Conservation (phyloP, 53 echinoderm and acorn worm genomes). For the Patiria pectinifera region DNA sequence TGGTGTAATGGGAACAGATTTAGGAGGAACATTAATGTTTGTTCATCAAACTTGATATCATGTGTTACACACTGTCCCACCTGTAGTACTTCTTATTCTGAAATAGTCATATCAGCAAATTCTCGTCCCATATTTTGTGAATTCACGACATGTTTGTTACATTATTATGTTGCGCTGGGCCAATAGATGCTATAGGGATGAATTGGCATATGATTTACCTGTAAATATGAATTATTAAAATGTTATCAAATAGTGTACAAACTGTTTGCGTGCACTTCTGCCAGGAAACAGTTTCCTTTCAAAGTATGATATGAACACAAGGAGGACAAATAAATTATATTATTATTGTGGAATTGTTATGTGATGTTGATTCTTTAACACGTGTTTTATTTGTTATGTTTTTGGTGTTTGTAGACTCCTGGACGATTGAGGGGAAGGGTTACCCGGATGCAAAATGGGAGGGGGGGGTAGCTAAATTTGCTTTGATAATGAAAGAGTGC, state of each 20-base stretch:
- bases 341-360: not conserved
- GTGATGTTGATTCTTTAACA: not conserved
- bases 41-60: too few species aligned
- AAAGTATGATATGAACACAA: constrained; percentile 7
- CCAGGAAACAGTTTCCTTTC: not conserved
- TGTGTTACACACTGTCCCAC: not conserved
- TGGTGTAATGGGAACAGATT: too few species aligned
- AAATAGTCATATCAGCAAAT: not conserved
- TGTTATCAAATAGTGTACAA: not conserved
- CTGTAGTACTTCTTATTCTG: not conserved
- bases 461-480: too few species aligned
- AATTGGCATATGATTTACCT: not conserved
- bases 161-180: not conserved
- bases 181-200: not conserved
- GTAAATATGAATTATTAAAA: not conserved
- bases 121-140: not conserved
- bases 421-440: too few species aligned
- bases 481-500: too few species aligned
- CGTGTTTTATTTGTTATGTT: too few species aligned
- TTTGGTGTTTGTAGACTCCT: too few species aligned
- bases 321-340: constrained; percentile 21
- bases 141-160: not conserved
- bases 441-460: too few species aligned
- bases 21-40: too few species aligned
- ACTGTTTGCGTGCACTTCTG: not conserved